phyloP scores from a whole-genome alignment of 2,797 vertebrate species.

The Melanotaenia boesemani region DNA sequence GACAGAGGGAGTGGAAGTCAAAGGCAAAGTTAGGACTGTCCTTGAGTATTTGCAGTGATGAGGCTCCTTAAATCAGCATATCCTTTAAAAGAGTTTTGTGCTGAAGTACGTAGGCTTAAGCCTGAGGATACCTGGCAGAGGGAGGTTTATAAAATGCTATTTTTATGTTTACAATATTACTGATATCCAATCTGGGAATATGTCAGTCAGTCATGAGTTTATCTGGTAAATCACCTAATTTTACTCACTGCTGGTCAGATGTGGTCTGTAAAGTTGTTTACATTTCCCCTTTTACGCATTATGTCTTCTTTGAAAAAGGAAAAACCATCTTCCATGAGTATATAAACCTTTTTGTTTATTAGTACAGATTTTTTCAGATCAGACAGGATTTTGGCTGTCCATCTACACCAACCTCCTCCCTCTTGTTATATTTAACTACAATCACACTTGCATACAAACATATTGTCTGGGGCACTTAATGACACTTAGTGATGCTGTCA shows the following conservation, averaged over 20 bases:
- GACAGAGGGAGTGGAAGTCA: conserved; percentile 51
- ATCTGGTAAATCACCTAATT: not conserved
- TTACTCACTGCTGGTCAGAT: not conserved
- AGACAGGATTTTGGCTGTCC: not conserved
- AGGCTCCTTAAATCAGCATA: conserved; percentile 45
- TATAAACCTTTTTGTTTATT: too few relatives aligned
- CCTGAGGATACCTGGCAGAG: not conserved
- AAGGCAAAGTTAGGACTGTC: conserved; percentile 55
- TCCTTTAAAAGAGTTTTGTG: conserved; percentile 7
- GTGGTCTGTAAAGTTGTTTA: too few relatives aligned
- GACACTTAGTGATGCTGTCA: conserved; percentile 6
- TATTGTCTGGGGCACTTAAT: not conserved
- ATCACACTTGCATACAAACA: not conserved
- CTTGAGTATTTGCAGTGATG: conserved; percentile 49
- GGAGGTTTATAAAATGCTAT: not conserved
- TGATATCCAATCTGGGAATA: not conserved
- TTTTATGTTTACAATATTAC: not conserved
- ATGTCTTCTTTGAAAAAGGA: too few relatives aligned
- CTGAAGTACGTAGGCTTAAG: not conserved
- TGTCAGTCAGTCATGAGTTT: not conserved
- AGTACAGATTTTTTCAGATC: not conserved
- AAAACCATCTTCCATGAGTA: too few relatives aligned
- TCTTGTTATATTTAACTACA: not conserved
- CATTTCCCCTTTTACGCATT: too few relatives aligned
- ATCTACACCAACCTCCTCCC: not conserved